Base-by-base conservation (phyloP, 2,113 vertebrate genomes). In the Otus sunia region DNA sequence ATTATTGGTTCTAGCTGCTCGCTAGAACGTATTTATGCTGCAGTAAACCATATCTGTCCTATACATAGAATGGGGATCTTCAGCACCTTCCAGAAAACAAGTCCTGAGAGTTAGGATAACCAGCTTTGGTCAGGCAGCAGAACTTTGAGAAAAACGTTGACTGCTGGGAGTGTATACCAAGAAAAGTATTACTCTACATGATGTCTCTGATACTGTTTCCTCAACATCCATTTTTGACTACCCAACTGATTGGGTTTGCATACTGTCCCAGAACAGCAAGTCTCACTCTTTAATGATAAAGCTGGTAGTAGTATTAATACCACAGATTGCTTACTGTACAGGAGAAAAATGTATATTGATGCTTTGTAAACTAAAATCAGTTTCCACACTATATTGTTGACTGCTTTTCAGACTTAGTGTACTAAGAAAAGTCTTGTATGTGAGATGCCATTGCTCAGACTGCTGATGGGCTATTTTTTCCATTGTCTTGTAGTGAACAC, bases 171-270 rank as follows among this genome's bases (percentile, higher is more conserved):
- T 16, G 3, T 23, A 45, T 56, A 69, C 16, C 27, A 49, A 36
- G 50, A 69, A 36, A 73, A 84, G 19, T 45, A 36, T 58, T 63
- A 11, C 2, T 55, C 12, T 37, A 0, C 0, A 0, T 32, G 26
- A 41, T 64, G 8, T 11, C 30, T 72, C 30, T 83, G 45, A 58
- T n/a, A 53, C 8, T 52, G 32, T 41, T 95, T 60, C 45, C 11
- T 67, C 55, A 77, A 64, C 10, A 67, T 58, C n/a, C 27, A 12
- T 62, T 92, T 94, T 23, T 85, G 22, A 18, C 10, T 62, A 12
- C 9, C 9, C 30, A 63, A 1, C 4, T 41, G 76, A 76, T 53
- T 12, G 21, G 32, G 45, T 49, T 84, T 82, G 12, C 52, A 43
- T 50, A 5, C 15, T 37, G 12, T 26, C 43, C 50, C 29, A 60